Conservation (phyloP, 1,140 invertebrate species). For the Portunus trituberculatus region DNA sequence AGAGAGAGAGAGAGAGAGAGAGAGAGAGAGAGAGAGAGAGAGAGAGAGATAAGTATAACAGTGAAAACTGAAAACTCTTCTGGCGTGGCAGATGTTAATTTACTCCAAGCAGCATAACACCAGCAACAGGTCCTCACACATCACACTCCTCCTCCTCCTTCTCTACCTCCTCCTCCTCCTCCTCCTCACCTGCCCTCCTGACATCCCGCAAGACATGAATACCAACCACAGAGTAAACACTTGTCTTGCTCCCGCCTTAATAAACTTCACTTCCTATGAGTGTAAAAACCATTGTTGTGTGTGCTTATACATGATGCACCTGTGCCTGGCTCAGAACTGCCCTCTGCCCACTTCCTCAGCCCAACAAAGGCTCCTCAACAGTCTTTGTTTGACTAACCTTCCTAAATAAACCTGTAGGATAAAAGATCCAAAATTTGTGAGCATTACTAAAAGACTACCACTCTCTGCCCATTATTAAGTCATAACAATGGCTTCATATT, state of each 20-base stretch:
- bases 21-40: background rate
- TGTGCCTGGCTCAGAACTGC: background rate
- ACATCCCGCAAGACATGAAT: constrained; percentile 2
- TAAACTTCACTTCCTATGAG: background rate
- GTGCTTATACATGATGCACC: constrained; percentile 34
- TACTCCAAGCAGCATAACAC: background rate
- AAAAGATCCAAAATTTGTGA: constrained; percentile 62
- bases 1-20: background rate
- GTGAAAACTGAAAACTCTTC: background rate
- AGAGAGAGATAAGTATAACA: background rate
- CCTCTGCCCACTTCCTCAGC: background rate
- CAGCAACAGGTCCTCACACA: background rate
- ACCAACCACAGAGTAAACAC: constrained; percentile 26
- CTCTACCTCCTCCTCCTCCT: background rate
- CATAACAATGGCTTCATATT: constrained; percentile 60
- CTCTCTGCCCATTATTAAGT: constrained; percentile 26
- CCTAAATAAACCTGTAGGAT: background rate
- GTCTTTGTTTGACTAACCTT: background rate
- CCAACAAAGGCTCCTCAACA: background rate
- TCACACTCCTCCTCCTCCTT: background rate
- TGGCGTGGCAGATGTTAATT: background rate
- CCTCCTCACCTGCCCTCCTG: too few species aligned
- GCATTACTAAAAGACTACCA: constrained; percentile 45
- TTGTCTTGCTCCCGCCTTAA: background rate
- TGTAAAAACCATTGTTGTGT: background rate